phyloP scores from a whole-genome alignment of 2,113 vertebrate species.

The Phylloscopus trochilus region DNA sequence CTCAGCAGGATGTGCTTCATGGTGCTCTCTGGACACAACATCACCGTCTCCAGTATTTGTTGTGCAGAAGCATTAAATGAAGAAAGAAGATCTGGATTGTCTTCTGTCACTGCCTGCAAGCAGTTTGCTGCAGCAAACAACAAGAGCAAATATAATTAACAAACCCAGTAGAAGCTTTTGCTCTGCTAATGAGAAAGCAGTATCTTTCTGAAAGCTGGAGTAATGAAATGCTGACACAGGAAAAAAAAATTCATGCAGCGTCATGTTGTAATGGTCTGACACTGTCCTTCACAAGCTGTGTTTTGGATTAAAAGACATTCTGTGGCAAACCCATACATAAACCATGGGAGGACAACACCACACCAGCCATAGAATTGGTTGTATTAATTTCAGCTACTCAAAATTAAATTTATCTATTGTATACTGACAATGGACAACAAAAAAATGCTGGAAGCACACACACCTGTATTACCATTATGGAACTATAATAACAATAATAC shows the following conservation, averaged over 20 bases:
- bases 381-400: neutral
- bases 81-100: constrained; percentile 88
- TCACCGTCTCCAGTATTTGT: constrained; percentile 76
- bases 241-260: neutral
- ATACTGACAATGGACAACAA: neutral
- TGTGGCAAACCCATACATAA: neutral
- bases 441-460: neutral
- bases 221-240: neutral
- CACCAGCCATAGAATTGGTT: neutral
- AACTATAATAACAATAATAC: neutral
- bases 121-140: constrained; percentile 83
- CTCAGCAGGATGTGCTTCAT: constrained; percentile 85
- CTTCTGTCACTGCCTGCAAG: constrained; percentile 93
- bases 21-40: constrained; percentile 76
- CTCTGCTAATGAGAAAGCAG: neutral
- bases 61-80: constrained; percentile 75
- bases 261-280: neutral
- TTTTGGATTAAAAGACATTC: neutral
- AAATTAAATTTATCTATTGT: neutral
- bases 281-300: neutral
- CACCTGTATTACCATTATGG: neutral
- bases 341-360: neutral
- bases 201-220: neutral
- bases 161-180: neutral
- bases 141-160: neutral